phyloP scores from a whole-genome alignment of 2,113 vertebrate species.

The Sclerurus mexicanus region DNA sequence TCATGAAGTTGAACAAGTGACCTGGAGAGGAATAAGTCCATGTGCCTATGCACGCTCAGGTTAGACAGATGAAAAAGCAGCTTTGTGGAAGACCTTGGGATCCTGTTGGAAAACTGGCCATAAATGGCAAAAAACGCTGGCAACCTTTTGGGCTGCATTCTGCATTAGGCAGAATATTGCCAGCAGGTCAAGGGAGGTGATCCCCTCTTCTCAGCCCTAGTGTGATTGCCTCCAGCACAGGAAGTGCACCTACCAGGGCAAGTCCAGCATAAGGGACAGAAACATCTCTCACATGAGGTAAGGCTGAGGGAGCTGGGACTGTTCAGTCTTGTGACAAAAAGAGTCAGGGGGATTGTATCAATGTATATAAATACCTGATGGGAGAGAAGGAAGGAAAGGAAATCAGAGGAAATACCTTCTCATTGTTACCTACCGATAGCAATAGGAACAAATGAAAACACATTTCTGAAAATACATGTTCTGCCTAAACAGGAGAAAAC shows the following conservation, averaged over 20 bases:
- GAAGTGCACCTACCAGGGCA: background rate
- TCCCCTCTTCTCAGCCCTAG: background rate
- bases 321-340: background rate
- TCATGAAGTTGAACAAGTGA: background rate
- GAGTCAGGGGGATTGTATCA: background rate
- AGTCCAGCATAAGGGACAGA: background rate
- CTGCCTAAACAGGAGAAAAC: background rate
- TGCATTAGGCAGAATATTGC: background rate
- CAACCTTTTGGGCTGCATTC: background rate
- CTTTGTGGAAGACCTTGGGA: background rate
- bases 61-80: background rate
- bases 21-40: background rate
- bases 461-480: background rate
- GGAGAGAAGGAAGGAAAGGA: background rate
- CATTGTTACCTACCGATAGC: background rate
- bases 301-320: background rate
- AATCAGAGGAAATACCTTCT: background rate
- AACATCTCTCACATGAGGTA: background rate
- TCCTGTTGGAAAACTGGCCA: background rate
- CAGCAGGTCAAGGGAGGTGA: background rate
- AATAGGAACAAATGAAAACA: background rate
- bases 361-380: background rate
- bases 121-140: background rate
- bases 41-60: accelerated
- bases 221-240: background rate